These are phyloP conservation scores for Phenganax subtilis DNA, from an alignment of 92 coral and sea anemone species.

Conservation along the genomic window DNA sequence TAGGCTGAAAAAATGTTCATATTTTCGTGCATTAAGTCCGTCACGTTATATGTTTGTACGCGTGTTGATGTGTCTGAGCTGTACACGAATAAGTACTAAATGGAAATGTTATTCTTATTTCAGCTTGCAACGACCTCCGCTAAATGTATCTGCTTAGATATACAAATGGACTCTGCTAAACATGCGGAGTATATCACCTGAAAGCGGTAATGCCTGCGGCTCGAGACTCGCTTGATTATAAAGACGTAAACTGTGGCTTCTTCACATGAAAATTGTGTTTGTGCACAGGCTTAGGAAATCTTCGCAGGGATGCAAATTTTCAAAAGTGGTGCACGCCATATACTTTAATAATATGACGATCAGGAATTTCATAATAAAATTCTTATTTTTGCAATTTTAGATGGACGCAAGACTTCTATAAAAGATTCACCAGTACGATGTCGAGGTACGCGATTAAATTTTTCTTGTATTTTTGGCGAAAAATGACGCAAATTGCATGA, in stretches of 20 bases:
- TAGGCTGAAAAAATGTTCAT: not conserved
- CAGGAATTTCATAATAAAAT: too few species aligned
- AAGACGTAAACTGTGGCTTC: not conserved
- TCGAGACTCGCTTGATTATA: constrained; percentile 26
- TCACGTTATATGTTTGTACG: not conserved
- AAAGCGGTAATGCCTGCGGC: constrained; percentile 38
- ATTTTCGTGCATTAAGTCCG: not conserved
- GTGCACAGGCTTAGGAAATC: too few species aligned
- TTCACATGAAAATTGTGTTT: too few species aligned
- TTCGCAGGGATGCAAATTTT: too few species aligned
- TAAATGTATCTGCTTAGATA: not conserved
- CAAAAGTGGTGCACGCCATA: too few species aligned
- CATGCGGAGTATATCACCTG: constrained; percentile 10
- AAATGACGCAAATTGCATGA: too few species aligned
- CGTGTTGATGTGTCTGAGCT: not conserved
- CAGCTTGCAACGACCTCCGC: constrained; percentile 20
- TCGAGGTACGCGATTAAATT: too few species aligned
- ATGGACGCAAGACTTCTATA: too few species aligned
- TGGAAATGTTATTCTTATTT: not conserved
- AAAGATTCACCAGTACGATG: too few species aligned
- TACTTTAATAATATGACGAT: too few species aligned
- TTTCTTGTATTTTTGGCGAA: too few species aligned
- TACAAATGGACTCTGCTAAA: not conserved
- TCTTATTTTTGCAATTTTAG: too few species aligned
- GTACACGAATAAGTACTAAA: not conserved